Evolutionary conservation across 2,888 invertebrate genomes (phyloP), one percentile per base, ranked within the genome.

Genomic region (Caenorhabditis sp.): DNA sequence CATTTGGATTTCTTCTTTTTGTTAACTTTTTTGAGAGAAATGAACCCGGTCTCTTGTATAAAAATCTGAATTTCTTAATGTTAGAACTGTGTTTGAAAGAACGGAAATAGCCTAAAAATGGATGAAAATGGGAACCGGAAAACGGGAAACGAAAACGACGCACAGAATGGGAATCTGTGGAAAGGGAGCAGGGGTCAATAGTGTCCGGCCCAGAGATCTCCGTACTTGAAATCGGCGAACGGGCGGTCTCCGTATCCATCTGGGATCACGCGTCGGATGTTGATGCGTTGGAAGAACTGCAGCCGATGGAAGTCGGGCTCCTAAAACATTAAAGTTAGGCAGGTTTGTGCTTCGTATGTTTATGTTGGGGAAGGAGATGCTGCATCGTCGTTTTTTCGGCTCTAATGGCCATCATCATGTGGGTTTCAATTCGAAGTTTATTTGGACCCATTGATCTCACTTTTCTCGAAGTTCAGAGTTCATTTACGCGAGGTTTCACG

Each of bases 241-340:
- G 86, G 72, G n/a, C 77, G 68, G 26, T 81, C 80, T 46, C 87
- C 87, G 72, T 87, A 88, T 8, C 84, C 84, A 8, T 86, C 84
- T 22, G 88, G 88, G n/a, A 88, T 80, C 26, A 88, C 63, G 53
- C 81, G 68, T 13, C 80, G 74, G 45, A 78, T 79, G 59, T 87
- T 85, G 50, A 87, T 76, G 11, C 65, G 68, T 22, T 82, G 73
- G 85, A 91, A 91, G 80, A 89, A 91, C 46, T 91, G 88, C 37
- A 91, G 82, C 27, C 90, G 88, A 79, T 91, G 91, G 80, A 91
- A 91, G 83, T 92, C 91, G 22, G 91, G 91, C 39, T 89, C 83
- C 48, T 81, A 61, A 66, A 86, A 86, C n/a, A 43, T 22, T 50
- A 7, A 56, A n/a, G n/a, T n/a, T n/a, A n/a, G n/a, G n/a, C n/a